Percentiles rank a stretch among this genome's conserved stretches.
These are phyloP conservation scores for Eristalis pertinax DNA, from an alignment of 2,888 invertebrate genomes.

Conservation along the genomic window DNA sequence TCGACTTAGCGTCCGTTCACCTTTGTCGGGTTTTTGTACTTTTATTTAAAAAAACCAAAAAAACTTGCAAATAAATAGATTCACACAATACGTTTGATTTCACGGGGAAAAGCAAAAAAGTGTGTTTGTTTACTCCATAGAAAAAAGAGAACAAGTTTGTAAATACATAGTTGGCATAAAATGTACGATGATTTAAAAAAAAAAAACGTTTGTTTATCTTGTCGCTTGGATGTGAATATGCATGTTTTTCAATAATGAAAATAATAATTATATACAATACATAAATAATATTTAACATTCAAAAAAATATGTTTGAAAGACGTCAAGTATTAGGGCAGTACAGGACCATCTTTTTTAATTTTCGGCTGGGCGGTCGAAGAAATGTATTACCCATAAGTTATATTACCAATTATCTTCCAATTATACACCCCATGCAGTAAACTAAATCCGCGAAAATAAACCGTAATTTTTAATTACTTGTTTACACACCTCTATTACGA, in stretches of 20 bases:
- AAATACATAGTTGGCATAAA: too few relatives aligned
- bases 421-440: not conserved
- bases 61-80: not conserved
- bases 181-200: too few relatives aligned
- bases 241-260: too few relatives aligned
- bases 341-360: not conserved
- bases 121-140: not conserved
- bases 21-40: slow-evolving; percentile 5
- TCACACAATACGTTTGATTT: not conserved
- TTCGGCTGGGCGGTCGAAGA: not conserved
- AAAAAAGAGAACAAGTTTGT: not conserved
- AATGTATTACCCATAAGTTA: not conserved
- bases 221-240: too few relatives aligned
- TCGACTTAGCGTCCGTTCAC: slow-evolving; percentile 16
- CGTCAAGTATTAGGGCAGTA: too few relatives aligned
- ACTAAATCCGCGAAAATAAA: not conserved
- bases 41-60: not conserved
- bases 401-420: not conserved
- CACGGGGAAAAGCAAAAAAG: not conserved
- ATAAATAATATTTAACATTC: too few relatives aligned
- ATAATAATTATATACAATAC: too few relatives aligned
- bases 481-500: slow-evolving; percentile 13
- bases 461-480: slow-evolving; percentile 29
- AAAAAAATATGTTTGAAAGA: too few relatives aligned
- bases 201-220: too few relatives aligned